Percentiles rank a stretch among this genome's conserved stretches.
Evolutionary conservation across 2,797 vertebrate species (phyloP).

Genomic region (Enteromius afrohamiltoni): DNA sequence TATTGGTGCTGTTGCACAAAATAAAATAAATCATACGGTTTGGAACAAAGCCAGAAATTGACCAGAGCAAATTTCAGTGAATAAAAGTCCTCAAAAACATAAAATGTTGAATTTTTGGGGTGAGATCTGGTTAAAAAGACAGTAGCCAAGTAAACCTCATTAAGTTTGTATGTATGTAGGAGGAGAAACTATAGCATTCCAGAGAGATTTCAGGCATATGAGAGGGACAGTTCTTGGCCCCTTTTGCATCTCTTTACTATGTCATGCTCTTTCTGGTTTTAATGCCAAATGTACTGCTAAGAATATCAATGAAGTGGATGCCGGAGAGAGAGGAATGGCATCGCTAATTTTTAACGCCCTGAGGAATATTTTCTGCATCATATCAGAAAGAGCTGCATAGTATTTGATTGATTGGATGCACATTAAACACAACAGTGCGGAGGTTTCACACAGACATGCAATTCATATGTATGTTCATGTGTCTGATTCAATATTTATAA

Average conservation of each 20-base stretch:
- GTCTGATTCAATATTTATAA: not conserved
- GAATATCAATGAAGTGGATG: slow-evolving; percentile 53
- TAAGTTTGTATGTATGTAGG: slow-evolving; percentile 3
- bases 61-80: not conserved
- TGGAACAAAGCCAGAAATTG: not conserved
- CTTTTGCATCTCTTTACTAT: slow-evolving; percentile 45
- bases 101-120: not conserved
- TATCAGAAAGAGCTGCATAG: slow-evolving; percentile 70
- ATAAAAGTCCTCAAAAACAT: not conserved
- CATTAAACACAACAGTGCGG: slow-evolving; percentile 70
- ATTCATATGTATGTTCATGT: not conserved
- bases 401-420: slow-evolving; percentile 76
- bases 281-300: slow-evolving; percentile 51
- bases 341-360: slow-evolving; percentile 28
- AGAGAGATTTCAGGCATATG: slow-evolving; percentile 1
- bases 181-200: slow-evolving; percentile 1
- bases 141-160: not conserved
- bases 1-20: not conserved
- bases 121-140: not conserved
- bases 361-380: slow-evolving; percentile 43
- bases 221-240: slow-evolving; percentile 37
- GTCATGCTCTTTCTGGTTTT: slow-evolving; percentile 47
- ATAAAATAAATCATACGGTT: not conserved
- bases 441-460: slow-evolving; percentile 22
- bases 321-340: slow-evolving; percentile 31